Percentiles rank a stretch among this genome's conserved stretches.
Evolutionary conservation across 1,140 invertebrate species (phyloP).

Genomic region (Oryzaephilus surinamensis): DNA sequence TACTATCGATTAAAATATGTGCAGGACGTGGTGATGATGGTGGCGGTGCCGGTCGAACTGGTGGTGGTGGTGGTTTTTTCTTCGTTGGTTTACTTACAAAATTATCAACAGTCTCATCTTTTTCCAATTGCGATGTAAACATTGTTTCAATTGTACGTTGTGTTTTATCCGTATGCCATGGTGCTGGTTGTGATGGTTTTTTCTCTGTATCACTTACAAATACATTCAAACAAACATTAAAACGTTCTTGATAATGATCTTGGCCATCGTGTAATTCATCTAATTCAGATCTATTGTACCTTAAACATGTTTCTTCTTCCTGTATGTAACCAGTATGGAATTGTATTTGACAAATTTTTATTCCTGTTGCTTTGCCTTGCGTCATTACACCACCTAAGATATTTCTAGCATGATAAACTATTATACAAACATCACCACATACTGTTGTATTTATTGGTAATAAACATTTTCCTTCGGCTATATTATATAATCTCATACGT

Average conservation of each 20-base stretch:
- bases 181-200: conserved; percentile 52
- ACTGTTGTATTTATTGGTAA: conserved; percentile 49
- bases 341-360: conserved; percentile 80
- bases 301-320: conserved; percentile 59
- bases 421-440: conserved; percentile 73
- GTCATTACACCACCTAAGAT: conserved; percentile 65
- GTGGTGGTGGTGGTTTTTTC: conserved; percentile 13
- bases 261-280: conserved; percentile 66
- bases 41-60: conserved; percentile 27
- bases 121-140: conserved; percentile 72
- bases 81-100: conserved; percentile 39
- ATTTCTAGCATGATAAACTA: conserved; percentile 76
- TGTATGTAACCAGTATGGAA: conserved; percentile 81
- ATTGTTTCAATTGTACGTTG: conserved; percentile 50
- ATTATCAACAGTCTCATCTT: conserved; percentile 71
- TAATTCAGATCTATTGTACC: conserved; percentile 64
- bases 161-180: conserved; percentile 60
- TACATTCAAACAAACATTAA: conserved; percentile 60
- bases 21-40: conserved; percentile 32
- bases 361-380: conserved; percentile 66
- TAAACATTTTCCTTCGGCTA: conserved; percentile 57
- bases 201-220: conserved; percentile 56
- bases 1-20: conserved; percentile 13
- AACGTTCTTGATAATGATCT: conserved; percentile 73
- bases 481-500: conserved; percentile 67